phyloP scores from a whole-genome alignment of 2,888 invertebrate genomes.

The Microplitis deprimator region DNA sequence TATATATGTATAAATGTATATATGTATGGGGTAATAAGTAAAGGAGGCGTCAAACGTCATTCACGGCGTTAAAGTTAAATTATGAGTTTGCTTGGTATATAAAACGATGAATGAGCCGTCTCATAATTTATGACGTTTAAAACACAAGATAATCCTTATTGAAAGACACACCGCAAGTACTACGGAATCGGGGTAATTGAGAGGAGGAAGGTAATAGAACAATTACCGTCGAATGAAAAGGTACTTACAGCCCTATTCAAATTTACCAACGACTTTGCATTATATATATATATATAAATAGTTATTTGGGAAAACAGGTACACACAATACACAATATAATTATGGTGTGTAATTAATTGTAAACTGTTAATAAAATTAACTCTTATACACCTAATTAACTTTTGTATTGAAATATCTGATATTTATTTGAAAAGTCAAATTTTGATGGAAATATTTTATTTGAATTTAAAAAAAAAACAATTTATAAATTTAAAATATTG shows the following conservation, averaged over 20 bases:
- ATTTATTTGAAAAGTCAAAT: background rate
- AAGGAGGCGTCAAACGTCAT: conserved; percentile 29
- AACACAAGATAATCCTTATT: conserved; percentile 29
- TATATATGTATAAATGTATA: background rate
- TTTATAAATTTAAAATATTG: conserved; percentile 10
- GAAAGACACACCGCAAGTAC: conserved; percentile 34
- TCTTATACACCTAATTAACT: background rate
- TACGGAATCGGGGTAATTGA: conserved; percentile 11
- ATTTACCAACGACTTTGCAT: background rate
- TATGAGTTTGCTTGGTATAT: conserved; percentile 24
- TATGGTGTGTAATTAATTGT: conserved; percentile 26
- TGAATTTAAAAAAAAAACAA: background rate
- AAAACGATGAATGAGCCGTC: conserved; percentile 18
- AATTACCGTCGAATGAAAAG: conserved; percentile 13
- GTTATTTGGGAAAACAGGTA: background rate
- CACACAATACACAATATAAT: background rate
- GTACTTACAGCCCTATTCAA: conserved; percentile 5
- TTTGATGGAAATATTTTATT: background rate
- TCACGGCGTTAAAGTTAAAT: conserved; percentile 28
- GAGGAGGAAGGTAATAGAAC: background rate
- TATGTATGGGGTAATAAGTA: background rate
- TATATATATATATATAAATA: background rate
- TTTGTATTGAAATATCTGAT: background rate
- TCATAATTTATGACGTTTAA: conserved; percentile 38
- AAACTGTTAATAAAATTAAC: background rate